phyloP scores from a whole-genome alignment of 2,888 invertebrate genomes.

The Poecilobothrus nobilitatus region DNA sequence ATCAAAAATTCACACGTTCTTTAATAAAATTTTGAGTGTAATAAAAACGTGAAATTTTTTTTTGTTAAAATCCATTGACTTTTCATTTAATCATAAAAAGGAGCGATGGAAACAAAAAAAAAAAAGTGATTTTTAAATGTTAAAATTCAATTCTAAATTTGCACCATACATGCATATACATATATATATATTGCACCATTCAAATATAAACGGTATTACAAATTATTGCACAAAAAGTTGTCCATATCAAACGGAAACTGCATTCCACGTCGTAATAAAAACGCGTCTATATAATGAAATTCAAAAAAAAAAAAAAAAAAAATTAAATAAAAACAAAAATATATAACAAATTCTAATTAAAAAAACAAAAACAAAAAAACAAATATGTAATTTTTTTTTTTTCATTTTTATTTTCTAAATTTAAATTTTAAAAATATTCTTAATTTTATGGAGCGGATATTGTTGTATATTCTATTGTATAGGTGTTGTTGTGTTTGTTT shows the following conservation, averaged over 20 bases:
- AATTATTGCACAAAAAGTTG: background rate
- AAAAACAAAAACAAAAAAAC: background rate
- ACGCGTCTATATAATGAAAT: background rate
- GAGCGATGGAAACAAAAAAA: too few species aligned
- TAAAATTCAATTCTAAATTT: background rate
- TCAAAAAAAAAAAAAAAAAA: background rate
- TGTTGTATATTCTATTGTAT: background rate
- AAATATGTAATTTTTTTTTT: background rate
- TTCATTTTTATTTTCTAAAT: background rate
- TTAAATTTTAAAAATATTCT: background rate
- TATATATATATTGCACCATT: too few species aligned
- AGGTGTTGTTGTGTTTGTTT: too few species aligned
- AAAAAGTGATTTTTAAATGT: background rate
- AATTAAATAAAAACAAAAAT: too few species aligned
- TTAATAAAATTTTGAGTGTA: background rate
- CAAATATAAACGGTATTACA: too few species aligned
- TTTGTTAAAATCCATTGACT: background rate
- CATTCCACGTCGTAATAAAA: background rate
- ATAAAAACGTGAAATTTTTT: background rate
- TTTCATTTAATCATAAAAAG: background rate
- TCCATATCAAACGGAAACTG: background rate
- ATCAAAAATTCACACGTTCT: background rate
- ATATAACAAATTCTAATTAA: background rate
- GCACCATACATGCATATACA: background rate
- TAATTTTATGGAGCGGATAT: constrained; percentile 3